These are phyloP conservation scores for Zaprionus davidi DNA, from an alignment of 1,140 invertebrate species.

Conservation along the genomic window DNA sequence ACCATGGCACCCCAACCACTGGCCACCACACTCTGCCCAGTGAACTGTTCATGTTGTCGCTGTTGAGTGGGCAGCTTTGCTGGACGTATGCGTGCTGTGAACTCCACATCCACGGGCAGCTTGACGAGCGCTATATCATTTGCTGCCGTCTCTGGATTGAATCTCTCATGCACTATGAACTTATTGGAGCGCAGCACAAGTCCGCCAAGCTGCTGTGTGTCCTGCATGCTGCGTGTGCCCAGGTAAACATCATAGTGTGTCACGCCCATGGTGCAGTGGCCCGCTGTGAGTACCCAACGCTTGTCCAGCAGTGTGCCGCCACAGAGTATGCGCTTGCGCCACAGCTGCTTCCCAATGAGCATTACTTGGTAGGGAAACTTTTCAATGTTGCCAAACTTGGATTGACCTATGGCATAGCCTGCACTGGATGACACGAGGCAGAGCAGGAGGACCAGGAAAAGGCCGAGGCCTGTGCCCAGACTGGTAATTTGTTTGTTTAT, in stretches of 20 bases:
- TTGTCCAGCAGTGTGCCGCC: slow-evolving; percentile 90
- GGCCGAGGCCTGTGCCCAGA: slow-evolving; percentile 29
- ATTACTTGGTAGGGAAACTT: slow-evolving; percentile 83
- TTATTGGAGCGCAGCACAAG: slow-evolving; percentile 73
- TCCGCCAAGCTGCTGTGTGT: slow-evolving; percentile 62
- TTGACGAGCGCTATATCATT: slow-evolving; percentile 82
- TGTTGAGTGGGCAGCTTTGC: slow-evolving; percentile 55
- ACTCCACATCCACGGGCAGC: slow-evolving; percentile 64
- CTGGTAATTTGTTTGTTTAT: slow-evolving; percentile 36
- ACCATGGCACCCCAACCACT: slow-evolving; percentile 78
- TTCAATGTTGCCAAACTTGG: slow-evolving; percentile 77
- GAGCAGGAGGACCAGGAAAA: slow-evolving; percentile 42
- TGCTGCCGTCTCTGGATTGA: slow-evolving; percentile 71
- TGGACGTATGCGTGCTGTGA: slow-evolving; percentile 70
- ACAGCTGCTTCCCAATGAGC: slow-evolving; percentile 81
- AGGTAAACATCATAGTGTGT: slow-evolving; percentile 78
- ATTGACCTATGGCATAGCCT: slow-evolving; percentile 73
- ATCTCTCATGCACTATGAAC: slow-evolving; percentile 76
- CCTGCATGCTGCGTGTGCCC: slow-evolving; percentile 77
- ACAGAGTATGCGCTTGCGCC: slow-evolving; percentile 86
- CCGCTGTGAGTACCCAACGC: slow-evolving; percentile 90
- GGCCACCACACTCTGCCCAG: slow-evolving; percentile 73
- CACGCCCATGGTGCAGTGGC: slow-evolving; percentile 89
- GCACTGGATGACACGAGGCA: slow-evolving; percentile 19
- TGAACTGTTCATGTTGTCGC: slow-evolving; percentile 60